phyloP scores from a whole-genome alignment of 2,113 vertebrate genomes.

The Dascyllus trimaculatus region DNA sequence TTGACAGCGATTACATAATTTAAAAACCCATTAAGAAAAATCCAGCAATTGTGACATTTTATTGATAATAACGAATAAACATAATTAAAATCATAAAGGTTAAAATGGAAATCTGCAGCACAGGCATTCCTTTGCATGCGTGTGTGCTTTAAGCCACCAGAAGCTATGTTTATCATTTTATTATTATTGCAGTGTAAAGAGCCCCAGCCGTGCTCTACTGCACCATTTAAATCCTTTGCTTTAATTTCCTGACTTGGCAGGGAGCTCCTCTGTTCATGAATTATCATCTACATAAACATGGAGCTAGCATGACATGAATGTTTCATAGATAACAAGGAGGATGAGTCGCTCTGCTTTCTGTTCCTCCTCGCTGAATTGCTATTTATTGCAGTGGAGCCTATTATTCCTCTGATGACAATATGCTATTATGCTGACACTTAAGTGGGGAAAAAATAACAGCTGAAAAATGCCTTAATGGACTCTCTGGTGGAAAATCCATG shows the following conservation, averaged over 20 bases:
- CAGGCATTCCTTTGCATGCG: not conserved
- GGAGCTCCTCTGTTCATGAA: conserved; percentile 33
- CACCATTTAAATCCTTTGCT: conserved; percentile 36
- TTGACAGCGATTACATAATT: not conserved
- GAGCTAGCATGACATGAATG: conserved; percentile 20
- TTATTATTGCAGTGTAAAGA: conserved; percentile 24
- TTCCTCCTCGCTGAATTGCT: conserved; percentile 21
- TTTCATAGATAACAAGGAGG: conserved; percentile 33
- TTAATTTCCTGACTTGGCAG: conserved; percentile 26
- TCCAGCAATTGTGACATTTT: not conserved
- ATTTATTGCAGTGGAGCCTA: conserved; percentile 26
- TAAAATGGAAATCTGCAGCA: not conserved
- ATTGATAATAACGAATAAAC: not conserved
- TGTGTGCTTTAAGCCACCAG: not conserved
- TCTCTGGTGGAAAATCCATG: conserved; percentile 37
- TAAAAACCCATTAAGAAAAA: not conserved
- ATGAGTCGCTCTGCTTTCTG: conserved; percentile 28
- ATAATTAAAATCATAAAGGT: not conserved
- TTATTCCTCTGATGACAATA: conserved; percentile 53
- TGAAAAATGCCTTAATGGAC: conserved; percentile 27
- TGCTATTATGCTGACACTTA: conserved; percentile 41
- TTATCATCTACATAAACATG: conserved; percentile 25
- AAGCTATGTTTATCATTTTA: conserved; percentile 3
- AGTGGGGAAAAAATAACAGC: conserved; percentile 27
- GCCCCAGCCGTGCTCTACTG: conserved; percentile 12